Conservation (phyloP, 2,113 vertebrate genomes). For the Bubo bubo region DNA sequence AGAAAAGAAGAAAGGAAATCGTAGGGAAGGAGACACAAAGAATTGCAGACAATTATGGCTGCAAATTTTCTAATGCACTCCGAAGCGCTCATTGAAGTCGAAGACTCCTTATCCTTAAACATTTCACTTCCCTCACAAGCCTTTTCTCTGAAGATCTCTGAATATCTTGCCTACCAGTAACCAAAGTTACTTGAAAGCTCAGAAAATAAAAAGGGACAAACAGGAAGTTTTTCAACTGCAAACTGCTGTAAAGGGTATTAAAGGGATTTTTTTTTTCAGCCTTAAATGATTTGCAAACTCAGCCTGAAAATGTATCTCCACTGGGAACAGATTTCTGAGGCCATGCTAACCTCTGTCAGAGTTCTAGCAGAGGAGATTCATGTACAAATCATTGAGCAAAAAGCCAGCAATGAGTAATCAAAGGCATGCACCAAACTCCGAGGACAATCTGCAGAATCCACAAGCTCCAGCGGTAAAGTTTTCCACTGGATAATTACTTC, state of each 20-base stretch:
- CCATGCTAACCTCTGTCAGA: not conserved
- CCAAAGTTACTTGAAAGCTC: slow-evolving; percentile 28
- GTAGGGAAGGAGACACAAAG: not conserved
- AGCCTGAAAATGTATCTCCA: slow-evolving; percentile 20
- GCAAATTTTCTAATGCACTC: not conserved
- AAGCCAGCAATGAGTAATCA: slow-evolving; percentile 63
- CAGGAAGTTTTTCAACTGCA: not conserved
- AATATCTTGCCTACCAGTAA: not conserved
- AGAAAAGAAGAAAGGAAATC: not conserved
- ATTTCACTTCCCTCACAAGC: not conserved
- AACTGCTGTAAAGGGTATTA: not conserved
- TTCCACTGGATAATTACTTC: slow-evolving; percentile 61
- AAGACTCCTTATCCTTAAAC: slow-evolving; percentile 27
- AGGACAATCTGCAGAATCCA: slow-evolving; percentile 57
- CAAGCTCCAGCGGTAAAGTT: slow-evolving; percentile 20
- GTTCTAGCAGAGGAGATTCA: not conserved
- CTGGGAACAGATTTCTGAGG: not conserved
- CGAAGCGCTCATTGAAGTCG: not conserved
- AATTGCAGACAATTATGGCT: not conserved
- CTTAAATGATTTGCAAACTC: slow-evolving; percentile 46
- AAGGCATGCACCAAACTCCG: not conserved
- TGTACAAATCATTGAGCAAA: slow-evolving; percentile 31
- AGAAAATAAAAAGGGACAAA: slow-evolving; percentile 20
- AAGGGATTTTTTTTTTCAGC: not conserved
- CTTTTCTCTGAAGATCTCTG: slow-evolving; percentile 8